A percentile compares a stretch with the other conserved stretches of the same genome.
Conservation (phyloP, 2,797 vertebrate species). For the Kryptopterus vitreolus region DNA sequence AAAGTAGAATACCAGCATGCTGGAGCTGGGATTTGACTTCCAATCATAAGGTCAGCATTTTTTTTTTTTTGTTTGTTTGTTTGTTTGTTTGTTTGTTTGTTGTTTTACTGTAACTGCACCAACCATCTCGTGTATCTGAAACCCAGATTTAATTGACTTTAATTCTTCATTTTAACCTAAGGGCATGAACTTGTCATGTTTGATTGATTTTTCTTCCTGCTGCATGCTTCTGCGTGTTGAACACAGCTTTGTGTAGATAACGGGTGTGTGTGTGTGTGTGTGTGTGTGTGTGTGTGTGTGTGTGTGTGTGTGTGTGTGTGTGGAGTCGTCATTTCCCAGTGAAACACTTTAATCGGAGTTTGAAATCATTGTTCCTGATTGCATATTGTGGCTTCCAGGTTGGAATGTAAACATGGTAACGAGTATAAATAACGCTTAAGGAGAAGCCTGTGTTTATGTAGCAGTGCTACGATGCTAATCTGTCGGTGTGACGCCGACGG, state of each 20-base stretch:
- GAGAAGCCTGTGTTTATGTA: slow-evolving; percentile 2
- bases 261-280: too few relatives aligned
- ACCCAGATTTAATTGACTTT: too few relatives aligned
- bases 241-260: not conserved
- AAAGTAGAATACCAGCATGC: too few relatives aligned
- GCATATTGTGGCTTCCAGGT: not conserved
- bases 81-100: too few relatives aligned
- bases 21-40: too few relatives aligned
- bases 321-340: not conserved
- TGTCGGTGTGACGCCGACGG: not conserved
- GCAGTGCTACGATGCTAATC: not conserved
- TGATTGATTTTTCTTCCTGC: not conserved
- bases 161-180: not conserved
- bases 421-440: not conserved
- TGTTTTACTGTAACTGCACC: too few relatives aligned
- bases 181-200: not conserved
- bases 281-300: too few relatives aligned
- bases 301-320: too few relatives aligned
- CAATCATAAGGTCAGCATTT: too few relatives aligned
- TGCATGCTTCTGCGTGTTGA: not conserved
- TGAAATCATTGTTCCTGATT: not conserved
- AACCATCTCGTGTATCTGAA: too few relatives aligned
- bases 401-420: not conserved
- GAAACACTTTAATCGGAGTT: not conserved
- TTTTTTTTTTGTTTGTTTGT: too few relatives aligned